These are phyloP conservation scores for Phataginus tetradactyla DNA, from an alignment of 2,797 vertebrate species.

Conservation along the genomic window DNA sequence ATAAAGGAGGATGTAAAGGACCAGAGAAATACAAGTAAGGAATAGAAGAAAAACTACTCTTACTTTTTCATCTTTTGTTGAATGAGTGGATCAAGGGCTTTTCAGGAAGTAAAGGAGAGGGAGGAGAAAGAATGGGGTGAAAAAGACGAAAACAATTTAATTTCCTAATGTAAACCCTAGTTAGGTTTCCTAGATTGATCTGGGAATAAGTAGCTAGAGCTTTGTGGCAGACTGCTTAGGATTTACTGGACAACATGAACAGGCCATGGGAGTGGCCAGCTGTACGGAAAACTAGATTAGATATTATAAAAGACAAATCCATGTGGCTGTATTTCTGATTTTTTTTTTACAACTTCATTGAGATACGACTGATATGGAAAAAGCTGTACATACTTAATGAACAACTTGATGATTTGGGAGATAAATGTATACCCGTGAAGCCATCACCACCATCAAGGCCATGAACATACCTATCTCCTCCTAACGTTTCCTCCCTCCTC, in stretches of 20 bases:
- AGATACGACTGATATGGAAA: background rate
- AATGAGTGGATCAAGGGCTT: background rate
- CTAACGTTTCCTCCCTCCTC: background rate
- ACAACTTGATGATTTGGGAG: background rate
- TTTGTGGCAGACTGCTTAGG: background rate
- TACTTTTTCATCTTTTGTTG: background rate
- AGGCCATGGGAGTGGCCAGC: background rate
- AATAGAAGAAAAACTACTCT: background rate
- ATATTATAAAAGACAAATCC: background rate
- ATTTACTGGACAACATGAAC: background rate
- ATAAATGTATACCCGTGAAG: background rate
- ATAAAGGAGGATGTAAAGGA: background rate
- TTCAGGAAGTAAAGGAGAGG: constrained; percentile 7
- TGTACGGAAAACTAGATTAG: background rate
- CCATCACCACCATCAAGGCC: background rate
- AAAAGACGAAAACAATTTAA: background rate
- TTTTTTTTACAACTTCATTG: background rate
- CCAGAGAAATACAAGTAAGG: background rate
- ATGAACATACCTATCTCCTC: background rate
- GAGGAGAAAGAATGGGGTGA: background rate
- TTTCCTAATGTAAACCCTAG: background rate
- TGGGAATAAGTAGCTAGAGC: background rate
- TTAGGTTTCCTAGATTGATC: background rate
- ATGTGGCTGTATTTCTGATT: background rate
- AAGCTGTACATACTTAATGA: background rate